Percentiles rank a stretch among this genome's conserved stretches.
phyloP scores from a whole-genome alignment of 2,113 vertebrate species.

The Anhinga rufa region DNA sequence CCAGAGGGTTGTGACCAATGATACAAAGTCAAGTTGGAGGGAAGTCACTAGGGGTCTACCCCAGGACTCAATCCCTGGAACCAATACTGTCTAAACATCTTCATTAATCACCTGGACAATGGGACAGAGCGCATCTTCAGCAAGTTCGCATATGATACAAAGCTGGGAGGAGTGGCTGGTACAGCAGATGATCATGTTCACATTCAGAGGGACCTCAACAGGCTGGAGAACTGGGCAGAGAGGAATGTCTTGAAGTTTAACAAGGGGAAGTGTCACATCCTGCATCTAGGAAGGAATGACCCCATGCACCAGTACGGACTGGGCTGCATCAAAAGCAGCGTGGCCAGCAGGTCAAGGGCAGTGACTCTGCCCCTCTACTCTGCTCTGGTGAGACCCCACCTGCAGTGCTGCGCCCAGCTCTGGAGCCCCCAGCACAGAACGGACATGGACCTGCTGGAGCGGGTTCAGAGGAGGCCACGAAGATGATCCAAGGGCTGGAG shows the following conservation, averaged over 20 bases:
- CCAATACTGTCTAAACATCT: not conserved
- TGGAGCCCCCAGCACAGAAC: too few relatives aligned
- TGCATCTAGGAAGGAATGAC: not conserved
- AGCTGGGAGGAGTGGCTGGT: not conserved
- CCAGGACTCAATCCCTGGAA: not conserved
- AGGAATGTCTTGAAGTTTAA: not conserved
- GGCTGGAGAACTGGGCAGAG: not conserved
- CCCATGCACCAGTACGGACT: not conserved
- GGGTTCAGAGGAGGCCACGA: too few relatives aligned
- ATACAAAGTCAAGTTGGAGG: not conserved
- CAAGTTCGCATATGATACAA: not conserved
- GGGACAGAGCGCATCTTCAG: not conserved
- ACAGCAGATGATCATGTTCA: not conserved
- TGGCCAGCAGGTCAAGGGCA: too few relatives aligned
- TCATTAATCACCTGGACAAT: not conserved
- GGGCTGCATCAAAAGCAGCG: too few relatives aligned
- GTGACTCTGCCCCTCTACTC: too few relatives aligned
- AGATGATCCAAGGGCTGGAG: too few relatives aligned
- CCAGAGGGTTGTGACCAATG: not conserved
- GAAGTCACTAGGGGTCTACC: not conserved
- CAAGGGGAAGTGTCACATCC: not conserved
- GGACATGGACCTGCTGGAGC: too few relatives aligned
- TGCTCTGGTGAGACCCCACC: too few relatives aligned
- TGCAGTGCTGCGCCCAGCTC: too few relatives aligned
- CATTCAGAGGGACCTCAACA: not conserved